Base-by-base conservation (phyloP, 2,888 invertebrate genomes). In the Stegana nigrithorax region DNA sequence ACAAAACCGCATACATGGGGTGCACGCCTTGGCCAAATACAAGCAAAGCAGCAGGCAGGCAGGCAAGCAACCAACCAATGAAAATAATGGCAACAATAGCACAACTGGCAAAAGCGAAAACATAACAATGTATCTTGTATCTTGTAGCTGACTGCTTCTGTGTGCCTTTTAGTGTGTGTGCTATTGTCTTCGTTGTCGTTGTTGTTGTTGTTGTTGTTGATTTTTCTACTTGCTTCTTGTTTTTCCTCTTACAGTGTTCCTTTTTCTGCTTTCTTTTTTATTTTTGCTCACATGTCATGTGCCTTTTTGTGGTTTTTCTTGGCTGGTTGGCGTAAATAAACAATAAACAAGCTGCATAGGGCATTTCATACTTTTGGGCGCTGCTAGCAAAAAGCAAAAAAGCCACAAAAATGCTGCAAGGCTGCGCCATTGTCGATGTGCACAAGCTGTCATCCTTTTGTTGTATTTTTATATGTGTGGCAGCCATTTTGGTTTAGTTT, bases 271-370 rank as follows among this genome's bases (percentile, higher is more conserved):
- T 27, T n/a, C 29, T 53, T 53, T 45, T n/a, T 50, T 36, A 14
- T 8, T n/a, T 26, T 60, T 45, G 10, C 12, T 32, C 26, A 66
- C 59, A 72, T 72, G 72, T 72, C 72, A 2, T 76, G 47, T 55
- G 73, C 77, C 73, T 75, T 75, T 75, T 72, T 73, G 73, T 70
- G 75, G 72, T 77, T 79, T 75, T 77, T 72, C 68, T 78, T 78
- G 72, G 71, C 77, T 78, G 79, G 79, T 80, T 78, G 70, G 68
- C 75, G 73, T 70, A 78, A 73, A 75, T 75, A 80, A 80, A 80
- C 74, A 78, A 75, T 71, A 79, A 73, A 75, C 78, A 78, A n/a
- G n/a, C n/a, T n/a, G n/a, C n/a, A 39, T 45, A 73, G 63, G 67
- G 72, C 73, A 68, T 73, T 71, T 66, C 47, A 47, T 75, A 77